These are phyloP conservation scores for Pipistrellus nathusii DNA, from an alignment of 2,797 vertebrate genomes.

Conservation along the genomic window DNA sequence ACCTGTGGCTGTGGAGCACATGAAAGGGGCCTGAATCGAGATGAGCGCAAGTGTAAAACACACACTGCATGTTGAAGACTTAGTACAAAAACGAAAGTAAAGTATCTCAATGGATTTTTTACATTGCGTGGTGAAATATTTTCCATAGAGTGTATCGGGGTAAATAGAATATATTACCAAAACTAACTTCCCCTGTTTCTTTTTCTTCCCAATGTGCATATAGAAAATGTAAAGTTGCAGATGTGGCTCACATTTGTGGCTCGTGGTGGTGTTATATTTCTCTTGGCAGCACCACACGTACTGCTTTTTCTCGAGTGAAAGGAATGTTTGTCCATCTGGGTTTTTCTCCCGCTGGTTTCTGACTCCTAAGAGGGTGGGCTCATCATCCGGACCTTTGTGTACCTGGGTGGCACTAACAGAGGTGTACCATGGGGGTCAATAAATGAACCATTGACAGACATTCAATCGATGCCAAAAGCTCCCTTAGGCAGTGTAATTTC, in stretches of 20 bases:
- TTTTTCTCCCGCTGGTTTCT: not conserved
- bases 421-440: not conserved
- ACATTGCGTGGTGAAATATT: not conserved
- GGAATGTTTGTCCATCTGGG: not conserved
- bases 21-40: not conserved
- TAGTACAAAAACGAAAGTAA: not conserved
- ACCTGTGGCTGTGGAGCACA: not conserved
- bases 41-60: not conserved
- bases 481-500: not conserved
- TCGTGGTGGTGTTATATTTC: not conserved
- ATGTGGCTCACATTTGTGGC: not conserved
- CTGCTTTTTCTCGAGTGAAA: not conserved
- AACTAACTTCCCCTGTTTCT: not conserved
- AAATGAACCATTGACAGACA: not conserved
- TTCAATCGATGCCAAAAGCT: not conserved
- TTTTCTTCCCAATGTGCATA: not conserved
- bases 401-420: not conserved
- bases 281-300: fast-evolving
- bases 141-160: not conserved
- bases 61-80: not conserved
- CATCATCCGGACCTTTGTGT: not conserved
- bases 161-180: constrained; percentile 17
- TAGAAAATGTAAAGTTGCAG: not conserved
- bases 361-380: not conserved
- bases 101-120: not conserved